These are phyloP conservation scores for Odontamblyopus rebecca DNA, from an alignment of 2,797 vertebrate genomes.

Conservation along the genomic window DNA sequence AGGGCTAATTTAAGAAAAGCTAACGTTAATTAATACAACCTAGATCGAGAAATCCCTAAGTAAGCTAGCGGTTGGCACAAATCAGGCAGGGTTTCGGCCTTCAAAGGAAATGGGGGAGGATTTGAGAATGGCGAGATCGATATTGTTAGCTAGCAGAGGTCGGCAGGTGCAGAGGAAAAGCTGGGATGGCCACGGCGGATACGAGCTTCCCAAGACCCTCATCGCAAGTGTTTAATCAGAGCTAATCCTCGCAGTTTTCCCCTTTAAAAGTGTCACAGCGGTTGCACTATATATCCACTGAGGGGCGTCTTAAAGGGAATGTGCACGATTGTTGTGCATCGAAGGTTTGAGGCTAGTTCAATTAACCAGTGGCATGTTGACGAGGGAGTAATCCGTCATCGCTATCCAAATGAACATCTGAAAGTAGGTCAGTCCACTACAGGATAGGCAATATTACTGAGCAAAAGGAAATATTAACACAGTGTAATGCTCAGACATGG, in stretches of 20 bases:
- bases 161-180: slow-evolving; percentile 68
- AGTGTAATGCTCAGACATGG: no score
- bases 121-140: slow-evolving; percentile 76
- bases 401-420: not conserved
- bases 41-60: slow-evolving; percentile 81
- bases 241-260: slow-evolving; percentile 33
- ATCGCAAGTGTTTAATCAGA: slow-evolving; percentile 41
- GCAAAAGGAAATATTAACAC: not conserved
- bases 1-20: slow-evolving; percentile 83
- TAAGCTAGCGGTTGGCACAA: slow-evolving; percentile 74
- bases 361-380: not conserved
- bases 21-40: slow-evolving; percentile 82
- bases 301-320: slow-evolving; percentile 8
- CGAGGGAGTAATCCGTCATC: not conserved
- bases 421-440: not conserved
- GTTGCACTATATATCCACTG: slow-evolving; percentile 38
- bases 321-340: not conserved
- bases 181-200: slow-evolving; percentile 25
- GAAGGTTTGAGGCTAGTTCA: not conserved
- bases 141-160: slow-evolving; percentile 65
- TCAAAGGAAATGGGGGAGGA: slow-evolving; percentile 78
- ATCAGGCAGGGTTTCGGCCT: slow-evolving; percentile 75
- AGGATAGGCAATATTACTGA: not conserved
- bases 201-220: slow-evolving; percentile 42
- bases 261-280: slow-evolving; percentile 6